Evolutionary conservation across 2,797 vertebrate genomes (phyloP).

Genomic region (Silurus lanzhouensis): DNA sequence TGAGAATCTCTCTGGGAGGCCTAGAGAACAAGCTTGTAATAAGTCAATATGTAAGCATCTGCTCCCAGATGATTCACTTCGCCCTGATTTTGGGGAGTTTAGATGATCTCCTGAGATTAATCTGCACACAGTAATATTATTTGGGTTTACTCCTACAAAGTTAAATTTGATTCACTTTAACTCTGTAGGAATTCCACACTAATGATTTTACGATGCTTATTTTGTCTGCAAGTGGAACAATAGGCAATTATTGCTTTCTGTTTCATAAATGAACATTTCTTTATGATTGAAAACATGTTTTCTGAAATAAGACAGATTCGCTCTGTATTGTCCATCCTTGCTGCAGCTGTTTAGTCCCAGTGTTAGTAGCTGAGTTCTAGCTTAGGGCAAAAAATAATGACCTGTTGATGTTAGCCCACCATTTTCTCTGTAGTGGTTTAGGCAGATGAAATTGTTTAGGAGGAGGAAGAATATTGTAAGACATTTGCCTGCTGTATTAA

Average conservation of each 20-base stretch:
- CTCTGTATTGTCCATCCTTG: neutral
- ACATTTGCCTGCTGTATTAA: slow-evolving; percentile 60
- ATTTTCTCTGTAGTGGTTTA: slow-evolving; percentile 51
- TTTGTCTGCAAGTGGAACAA: slow-evolving; percentile 44
- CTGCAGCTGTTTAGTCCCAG: slow-evolving; percentile 29
- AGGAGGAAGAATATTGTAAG: slow-evolving; percentile 55
- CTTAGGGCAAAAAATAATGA: slow-evolving; percentile 52
- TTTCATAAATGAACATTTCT: slow-evolving; percentile 36
- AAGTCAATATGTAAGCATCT: slow-evolving; percentile 45
- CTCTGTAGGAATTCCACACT: slow-evolving; percentile 41
- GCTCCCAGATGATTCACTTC: slow-evolving; percentile 30
- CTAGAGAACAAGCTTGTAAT: slow-evolving; percentile 45
- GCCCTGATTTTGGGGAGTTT: slow-evolving; percentile 34
- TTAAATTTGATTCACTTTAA: slow-evolving; percentile 41
- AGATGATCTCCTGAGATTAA: slow-evolving; percentile 35
- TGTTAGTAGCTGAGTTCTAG: slow-evolving; percentile 15
- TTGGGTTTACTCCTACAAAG: slow-evolving; percentile 41
- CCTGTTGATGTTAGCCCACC: slow-evolving; percentile 47
- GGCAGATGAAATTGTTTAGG: slow-evolving; percentile 54
- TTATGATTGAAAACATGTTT: slow-evolving; percentile 19
- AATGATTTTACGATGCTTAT: slow-evolving; percentile 31
- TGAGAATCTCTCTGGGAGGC: slow-evolving; percentile 51
- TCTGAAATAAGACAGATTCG: slow-evolving; percentile 18
- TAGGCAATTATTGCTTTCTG: slow-evolving; percentile 40
- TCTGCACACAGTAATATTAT: slow-evolving; percentile 33